phyloP scores from a whole-genome alignment of 2,888 invertebrate genomes.

The Rhyacophila evoluta region DNA sequence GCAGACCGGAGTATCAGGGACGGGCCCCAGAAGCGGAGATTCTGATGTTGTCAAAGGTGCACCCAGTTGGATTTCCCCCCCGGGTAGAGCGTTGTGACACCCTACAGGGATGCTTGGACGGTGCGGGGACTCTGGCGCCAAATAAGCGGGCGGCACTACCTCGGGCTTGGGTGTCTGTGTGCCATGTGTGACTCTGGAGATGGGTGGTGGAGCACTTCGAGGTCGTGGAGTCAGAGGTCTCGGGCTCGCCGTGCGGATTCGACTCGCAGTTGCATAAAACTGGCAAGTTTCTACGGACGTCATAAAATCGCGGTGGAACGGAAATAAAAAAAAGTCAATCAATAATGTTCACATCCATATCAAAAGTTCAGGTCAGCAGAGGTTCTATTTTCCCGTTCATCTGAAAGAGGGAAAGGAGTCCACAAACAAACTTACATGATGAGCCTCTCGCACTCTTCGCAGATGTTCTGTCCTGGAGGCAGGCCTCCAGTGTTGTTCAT shows the following conservation, averaged over 20 bases:
- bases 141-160: conserved; percentile 59
- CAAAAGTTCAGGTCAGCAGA: not conserved
- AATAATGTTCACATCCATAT: not conserved
- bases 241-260: conserved; percentile 76
- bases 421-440: conserved; percentile 88
- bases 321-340: not conserved
- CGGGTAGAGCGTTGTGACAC: conserved; percentile 68
- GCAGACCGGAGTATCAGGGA: conserved; percentile 77
- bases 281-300: conserved; percentile 66
- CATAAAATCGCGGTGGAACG: not conserved
- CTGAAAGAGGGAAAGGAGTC: conserved; percentile 20
- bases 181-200: conserved; percentile 56
- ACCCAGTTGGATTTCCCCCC: conserved; percentile 68
- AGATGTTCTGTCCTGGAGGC: conserved; percentile 91
- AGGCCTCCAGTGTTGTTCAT: conserved; percentile 78
- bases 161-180: conserved; percentile 58
- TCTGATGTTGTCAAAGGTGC: conserved; percentile 60
- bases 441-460: conserved; percentile 96
- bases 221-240: conserved; percentile 61
- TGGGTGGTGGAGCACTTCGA: conserved; percentile 44
- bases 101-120: conserved; percentile 70
- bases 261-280: conserved; percentile 83
- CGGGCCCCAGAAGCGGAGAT: conserved; percentile 62
- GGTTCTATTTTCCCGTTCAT: not conserved
- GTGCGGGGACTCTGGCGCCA: conserved; percentile 59